phyloP scores from a whole-genome alignment of 1,140 invertebrate genomes.

The Micrasema longulum region DNA sequence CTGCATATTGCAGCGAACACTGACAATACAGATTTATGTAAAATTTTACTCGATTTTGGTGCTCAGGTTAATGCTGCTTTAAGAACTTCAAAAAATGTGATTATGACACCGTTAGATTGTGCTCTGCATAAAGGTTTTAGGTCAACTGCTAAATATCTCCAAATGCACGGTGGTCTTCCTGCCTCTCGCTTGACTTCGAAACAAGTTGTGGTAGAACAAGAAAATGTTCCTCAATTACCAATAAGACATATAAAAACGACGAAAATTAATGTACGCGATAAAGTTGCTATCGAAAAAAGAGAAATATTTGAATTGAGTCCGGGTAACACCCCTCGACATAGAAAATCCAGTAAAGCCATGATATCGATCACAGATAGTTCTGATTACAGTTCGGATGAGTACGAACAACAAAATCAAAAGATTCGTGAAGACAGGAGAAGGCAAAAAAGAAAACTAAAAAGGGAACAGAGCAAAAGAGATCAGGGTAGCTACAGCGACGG shows the following conservation, averaged over 20 bases:
- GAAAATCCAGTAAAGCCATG: conserved; percentile 27
- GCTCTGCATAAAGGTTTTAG: conserved; percentile 87
- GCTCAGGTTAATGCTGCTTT: conserved; percentile 87
- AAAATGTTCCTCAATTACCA: conserved; percentile 61
- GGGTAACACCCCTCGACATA: conserved; percentile 44
- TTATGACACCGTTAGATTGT: conserved; percentile 91
- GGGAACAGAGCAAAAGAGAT: conserved; percentile 56
- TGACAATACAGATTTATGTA: conserved; percentile 95
- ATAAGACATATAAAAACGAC: conserved; percentile 66
- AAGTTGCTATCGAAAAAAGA: conserved; percentile 66
- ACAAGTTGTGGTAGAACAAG: conserved; percentile 64
- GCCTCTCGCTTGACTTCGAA: conserved; percentile 74
- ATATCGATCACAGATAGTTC: conserved; percentile 45
- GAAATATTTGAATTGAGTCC: conserved; percentile 64
- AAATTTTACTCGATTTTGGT: conserved; percentile 84
- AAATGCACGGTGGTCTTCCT: conserved; percentile 88
- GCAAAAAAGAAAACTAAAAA: conserved; percentile 57
- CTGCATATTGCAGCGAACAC: conserved; percentile 95
- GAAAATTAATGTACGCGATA: conserved; percentile 66
- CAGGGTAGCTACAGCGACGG: conserved; percentile 68
- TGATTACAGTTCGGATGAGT: conserved; percentile 51
- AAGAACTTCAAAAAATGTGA: conserved; percentile 82
- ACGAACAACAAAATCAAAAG: conserved; percentile 46
- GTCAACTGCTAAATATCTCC: conserved; percentile 92
- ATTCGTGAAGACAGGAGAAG: conserved; percentile 41